Evolutionary conservation across 2,888 invertebrate species (phyloP).

Genomic region (Entomobrya multifasciata): DNA sequence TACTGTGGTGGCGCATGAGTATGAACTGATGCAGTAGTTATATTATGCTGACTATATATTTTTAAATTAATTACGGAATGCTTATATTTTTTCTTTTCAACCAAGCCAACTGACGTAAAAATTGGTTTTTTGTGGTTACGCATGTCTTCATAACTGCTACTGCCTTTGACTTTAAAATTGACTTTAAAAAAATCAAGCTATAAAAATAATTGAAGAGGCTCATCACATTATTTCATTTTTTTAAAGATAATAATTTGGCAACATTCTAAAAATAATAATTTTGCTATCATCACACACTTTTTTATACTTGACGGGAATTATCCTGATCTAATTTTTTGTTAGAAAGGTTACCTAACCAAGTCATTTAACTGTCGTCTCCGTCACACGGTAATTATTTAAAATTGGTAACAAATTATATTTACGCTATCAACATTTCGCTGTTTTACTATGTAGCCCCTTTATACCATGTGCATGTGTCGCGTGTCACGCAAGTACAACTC

Average conservation of each 20-base stretch:
- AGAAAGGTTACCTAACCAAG: conserved; percentile 30
- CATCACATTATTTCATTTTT: too few species aligned
- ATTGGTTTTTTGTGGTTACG: too few species aligned
- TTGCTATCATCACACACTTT: not conserved
- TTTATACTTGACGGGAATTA: not conserved
- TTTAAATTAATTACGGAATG: too few species aligned
- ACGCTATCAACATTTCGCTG: not conserved
- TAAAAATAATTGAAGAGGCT: too few species aligned
- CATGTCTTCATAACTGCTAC: too few species aligned
- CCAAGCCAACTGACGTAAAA: too few species aligned
- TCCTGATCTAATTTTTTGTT: conserved; percentile 22
- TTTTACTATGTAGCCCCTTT: not conserved
- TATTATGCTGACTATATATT: too few species aligned
- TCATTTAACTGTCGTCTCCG: not conserved
- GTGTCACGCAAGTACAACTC: conserved; percentile 1
- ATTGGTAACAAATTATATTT: not conserved
- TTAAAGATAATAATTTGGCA: conserved; percentile 19
- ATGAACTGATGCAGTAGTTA: too few species aligned
- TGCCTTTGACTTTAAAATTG: too few species aligned
- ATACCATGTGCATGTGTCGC: not conserved
- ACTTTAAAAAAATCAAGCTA: too few species aligned
- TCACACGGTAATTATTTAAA: conserved; percentile 2
- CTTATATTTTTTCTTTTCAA: too few species aligned
- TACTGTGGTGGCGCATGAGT: too few species aligned
- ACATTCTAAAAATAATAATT: not conserved